Percentiles rank a stretch among this genome's conserved stretches.
phyloP scores from a whole-genome alignment of 2,888 invertebrate species.

The Brenthis daphne region DNA sequence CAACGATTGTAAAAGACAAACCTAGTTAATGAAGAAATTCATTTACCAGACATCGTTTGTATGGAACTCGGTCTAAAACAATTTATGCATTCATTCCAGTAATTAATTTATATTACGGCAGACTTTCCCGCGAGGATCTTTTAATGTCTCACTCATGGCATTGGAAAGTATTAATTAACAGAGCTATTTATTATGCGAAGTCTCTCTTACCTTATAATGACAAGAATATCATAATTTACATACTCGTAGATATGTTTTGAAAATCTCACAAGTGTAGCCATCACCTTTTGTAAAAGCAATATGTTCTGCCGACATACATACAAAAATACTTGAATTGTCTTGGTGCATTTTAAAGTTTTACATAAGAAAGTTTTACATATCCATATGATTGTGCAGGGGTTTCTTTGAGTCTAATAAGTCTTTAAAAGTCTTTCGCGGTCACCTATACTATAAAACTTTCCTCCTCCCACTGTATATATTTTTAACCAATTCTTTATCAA shows the following conservation, averaged over 20 bases:
- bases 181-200: constrained; percentile 65
- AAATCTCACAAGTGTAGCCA: too few relatives aligned
- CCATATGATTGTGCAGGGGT: too few relatives aligned
- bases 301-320: too few relatives aligned
- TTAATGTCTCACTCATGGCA: constrained; percentile 69
- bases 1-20: constrained; percentile 23
- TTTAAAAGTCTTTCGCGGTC: too few relatives aligned
- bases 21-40: constrained; percentile 28
- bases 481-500: too few relatives aligned
- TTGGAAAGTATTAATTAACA: constrained; percentile 68
- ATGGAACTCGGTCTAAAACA: constrained; percentile 46
- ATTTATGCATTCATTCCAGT: constrained; percentile 56
- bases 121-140: constrained; percentile 54
- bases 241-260: background rate
- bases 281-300: too few relatives aligned
- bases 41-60: constrained; percentile 23
- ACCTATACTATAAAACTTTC: too few relatives aligned
- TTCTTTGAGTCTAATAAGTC: too few relatives aligned
- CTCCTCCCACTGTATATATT: too few relatives aligned
- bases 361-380: too few relatives aligned
- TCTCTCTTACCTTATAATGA: constrained; percentile 54
- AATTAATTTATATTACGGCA: constrained; percentile 63
- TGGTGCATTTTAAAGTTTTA: too few relatives aligned
- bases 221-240: constrained; percentile 2
- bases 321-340: too few relatives aligned